Conservation (phyloP, 2,113 vertebrate species). For the Peucedramus taeniatus region DNA sequence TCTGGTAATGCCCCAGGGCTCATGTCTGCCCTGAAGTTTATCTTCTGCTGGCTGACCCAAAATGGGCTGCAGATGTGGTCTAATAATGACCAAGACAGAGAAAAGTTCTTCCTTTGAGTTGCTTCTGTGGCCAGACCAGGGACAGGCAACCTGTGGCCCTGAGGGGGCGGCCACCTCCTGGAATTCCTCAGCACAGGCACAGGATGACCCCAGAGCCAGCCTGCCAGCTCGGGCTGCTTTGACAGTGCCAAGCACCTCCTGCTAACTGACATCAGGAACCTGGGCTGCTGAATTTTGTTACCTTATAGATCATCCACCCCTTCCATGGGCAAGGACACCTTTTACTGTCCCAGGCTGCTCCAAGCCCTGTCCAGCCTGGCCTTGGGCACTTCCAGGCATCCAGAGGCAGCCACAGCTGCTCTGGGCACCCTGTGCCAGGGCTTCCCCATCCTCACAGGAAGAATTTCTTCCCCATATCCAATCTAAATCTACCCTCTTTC, state of each 20-base stretch:
- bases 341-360: background rate
- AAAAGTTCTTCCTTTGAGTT: background rate
- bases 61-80: background rate
- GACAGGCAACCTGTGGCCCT: background rate
- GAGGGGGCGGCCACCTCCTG: no score
- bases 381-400: background rate
- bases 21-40: background rate
- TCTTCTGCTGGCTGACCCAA: background rate
- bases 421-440: background rate
- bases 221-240: no score
- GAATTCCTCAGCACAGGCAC: no score
- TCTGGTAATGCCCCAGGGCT: background rate
- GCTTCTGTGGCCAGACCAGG: background rate
- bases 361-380: fast-evolving
- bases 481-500: background rate
- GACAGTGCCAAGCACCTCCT: no score
- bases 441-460: fast-evolving
- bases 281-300: no score
- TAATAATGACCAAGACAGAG: background rate
- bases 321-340: background rate
- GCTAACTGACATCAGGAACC: no score
- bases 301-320: background rate
- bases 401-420: background rate
- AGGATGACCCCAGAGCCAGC: no score
- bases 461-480: background rate